These are phyloP conservation scores for Myrmecophaga tridactyla DNA, from an alignment of 2,113 vertebrate genomes.

Conservation along the genomic window DNA sequence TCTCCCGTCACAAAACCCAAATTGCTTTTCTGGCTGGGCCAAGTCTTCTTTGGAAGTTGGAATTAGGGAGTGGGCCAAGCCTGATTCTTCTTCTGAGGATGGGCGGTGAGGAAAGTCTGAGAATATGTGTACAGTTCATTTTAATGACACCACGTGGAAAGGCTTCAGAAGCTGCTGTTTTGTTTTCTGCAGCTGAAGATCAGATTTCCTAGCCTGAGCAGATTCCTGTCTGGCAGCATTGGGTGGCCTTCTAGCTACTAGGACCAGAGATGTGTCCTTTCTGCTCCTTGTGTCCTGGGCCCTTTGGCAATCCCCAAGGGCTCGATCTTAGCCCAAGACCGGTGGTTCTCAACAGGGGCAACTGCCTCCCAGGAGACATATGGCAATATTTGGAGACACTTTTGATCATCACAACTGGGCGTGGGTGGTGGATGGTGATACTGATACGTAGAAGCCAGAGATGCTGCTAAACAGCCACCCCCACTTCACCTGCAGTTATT, in stretches of 20 bases:
- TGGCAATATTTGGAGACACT: background rate
- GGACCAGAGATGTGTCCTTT: background rate
- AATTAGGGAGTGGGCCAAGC: background rate
- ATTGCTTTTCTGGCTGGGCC: background rate
- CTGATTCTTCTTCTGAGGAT: background rate
- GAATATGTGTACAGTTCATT: background rate
- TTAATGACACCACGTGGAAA: background rate
- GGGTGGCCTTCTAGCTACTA: background rate
- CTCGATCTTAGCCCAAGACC: background rate
- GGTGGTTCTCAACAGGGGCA: background rate
- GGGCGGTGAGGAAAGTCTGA: background rate
- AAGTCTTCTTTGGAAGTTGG: background rate
- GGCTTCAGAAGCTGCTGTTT: background rate
- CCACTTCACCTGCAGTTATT: too few relatives aligned
- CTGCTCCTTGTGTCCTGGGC: background rate
- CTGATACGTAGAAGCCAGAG: background rate
- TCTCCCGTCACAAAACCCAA: background rate
- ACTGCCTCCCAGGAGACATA: background rate
- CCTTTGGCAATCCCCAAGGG: background rate
- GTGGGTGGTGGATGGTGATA: background rate
- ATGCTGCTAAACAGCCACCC: background rate
- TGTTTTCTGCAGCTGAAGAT: background rate
- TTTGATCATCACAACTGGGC: background rate
- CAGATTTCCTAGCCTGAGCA: background rate
- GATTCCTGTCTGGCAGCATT: background rate